Base-by-base conservation (phyloP, 2,113 vertebrate genomes). In the Cebus imitator region DNA sequence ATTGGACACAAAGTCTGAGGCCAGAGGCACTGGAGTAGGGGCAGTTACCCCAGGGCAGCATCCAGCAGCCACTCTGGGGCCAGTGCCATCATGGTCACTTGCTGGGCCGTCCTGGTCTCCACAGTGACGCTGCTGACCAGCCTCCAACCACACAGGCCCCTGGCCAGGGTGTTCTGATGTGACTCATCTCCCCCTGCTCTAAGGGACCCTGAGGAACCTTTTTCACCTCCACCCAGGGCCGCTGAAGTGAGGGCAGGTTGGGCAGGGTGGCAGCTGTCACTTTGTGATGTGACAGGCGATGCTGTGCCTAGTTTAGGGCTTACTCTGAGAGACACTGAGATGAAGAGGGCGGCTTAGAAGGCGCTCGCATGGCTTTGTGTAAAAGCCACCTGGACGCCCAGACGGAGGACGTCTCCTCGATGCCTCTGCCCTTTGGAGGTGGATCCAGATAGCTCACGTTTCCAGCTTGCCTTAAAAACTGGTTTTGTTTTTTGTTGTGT, bases 71-170 rank as follows among this genome's bases (percentile, higher is more conserved):
- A 4, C 45, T 1, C 4, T 13, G 9, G 57, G 40, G 40, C 43
- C 32, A 75, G 80, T 20, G 76, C n/a, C 32, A 8, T 35, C 3
- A 8, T 18, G 16, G 66, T 17, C 66, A n/a, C 30, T 68, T 68
- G 66, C n/a, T 40, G 70, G n/a, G 16, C 32, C 1, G 0, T 18
- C 64, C 9, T 17, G 64, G 37, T 37, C n/a, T 20, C n/a, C 52
- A 30, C 0, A 3, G 32, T 0, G 11, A 50, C 14, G 0, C 27
- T 6, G 10, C 50, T 20, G 0, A 32, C 40, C 9, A 40, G 80
- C 16, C 12, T 27, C 0, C 6, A 0, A 5, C n/a, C 37, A 4
- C 48, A 13, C 50, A 25, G 61, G 64, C 55, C 25, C 61, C 35
- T 1, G 35, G 45, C 25, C 4, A 0, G 8, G 17, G 11, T 70